These are phyloP conservation scores for Micrasema minimum DNA, from an alignment of 1,140 invertebrate species.

Conservation along the genomic window DNA sequence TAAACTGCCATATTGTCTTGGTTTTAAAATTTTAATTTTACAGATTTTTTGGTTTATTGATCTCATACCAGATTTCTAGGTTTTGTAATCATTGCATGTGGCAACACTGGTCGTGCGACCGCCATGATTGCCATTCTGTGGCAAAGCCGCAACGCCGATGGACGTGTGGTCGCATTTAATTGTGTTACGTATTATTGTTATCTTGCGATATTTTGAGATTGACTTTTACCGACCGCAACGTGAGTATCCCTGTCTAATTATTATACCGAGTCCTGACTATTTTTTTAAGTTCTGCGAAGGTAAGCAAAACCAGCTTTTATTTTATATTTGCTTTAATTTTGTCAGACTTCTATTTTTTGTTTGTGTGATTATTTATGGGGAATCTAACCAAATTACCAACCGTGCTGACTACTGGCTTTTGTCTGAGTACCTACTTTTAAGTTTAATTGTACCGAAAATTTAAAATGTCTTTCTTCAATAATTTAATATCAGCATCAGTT, in stretches of 20 bases:
- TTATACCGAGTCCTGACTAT: constrained; percentile 29
- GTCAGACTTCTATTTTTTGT: constrained; percentile 28
- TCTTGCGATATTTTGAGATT: constrained; percentile 24
- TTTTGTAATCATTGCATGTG: constrained; percentile 14
- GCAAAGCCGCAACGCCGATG: constrained; percentile 17
- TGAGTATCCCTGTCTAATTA: constrained; percentile 17
- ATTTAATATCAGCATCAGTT: too few species aligned
- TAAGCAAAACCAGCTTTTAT: constrained; percentile 35
- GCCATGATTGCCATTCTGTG: constrained; percentile 26
- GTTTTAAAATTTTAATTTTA: constrained; percentile 13
- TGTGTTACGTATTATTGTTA: constrained; percentile 16
- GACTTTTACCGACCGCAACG: constrained; percentile 13
- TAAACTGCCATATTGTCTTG: constrained; percentile 9
- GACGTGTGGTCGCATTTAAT: constrained; percentile 30
- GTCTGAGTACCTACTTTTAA: constrained; percentile 19
- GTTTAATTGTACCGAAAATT: constrained; percentile 19
- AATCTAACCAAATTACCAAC: constrained; percentile 35
- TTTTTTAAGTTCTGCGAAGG: constrained; percentile 33
- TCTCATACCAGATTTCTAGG: constrained; percentile 12
- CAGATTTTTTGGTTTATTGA: constrained; percentile 13
- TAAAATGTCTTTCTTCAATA: constrained; percentile 19
- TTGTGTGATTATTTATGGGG: constrained; percentile 26
- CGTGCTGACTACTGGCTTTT: constrained; percentile 27
- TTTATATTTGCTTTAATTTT: constrained; percentile 28
- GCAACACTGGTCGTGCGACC: constrained; percentile 29